Evolutionary conservation across 2,113 vertebrate genomes (phyloP), one percentile per base, ranked within the genome.

Genomic region (Scomber scombrus): DNA sequence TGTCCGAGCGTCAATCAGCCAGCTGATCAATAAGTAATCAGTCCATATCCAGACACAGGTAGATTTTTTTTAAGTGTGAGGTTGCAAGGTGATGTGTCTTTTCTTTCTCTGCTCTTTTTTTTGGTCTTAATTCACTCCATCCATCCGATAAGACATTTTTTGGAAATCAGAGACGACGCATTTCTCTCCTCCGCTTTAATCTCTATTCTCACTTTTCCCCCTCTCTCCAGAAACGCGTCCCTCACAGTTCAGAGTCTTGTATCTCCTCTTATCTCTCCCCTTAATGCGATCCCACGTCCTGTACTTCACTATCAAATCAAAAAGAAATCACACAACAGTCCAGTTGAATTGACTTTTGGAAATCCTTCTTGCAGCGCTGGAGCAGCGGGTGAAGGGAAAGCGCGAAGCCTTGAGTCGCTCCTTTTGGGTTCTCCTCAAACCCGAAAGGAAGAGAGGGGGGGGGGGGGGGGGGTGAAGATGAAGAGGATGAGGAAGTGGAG

Each of bases 301-400:
- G 43, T 29, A 4, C 54, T 62, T 61, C 23, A 50, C 3, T 61
- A 45, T 11, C 78, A 58, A 58, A 65, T 52, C 49, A 31, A 46
- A 50, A 18, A 55, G 64, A 52, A 56, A 43, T 12, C 11, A 12
- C 2, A 23, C 11, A n/a, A 11, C 12, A 78, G 52, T 87, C 82
- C 65, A 77, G 77, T 75, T 70, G 58, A 21, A 51, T 68, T 16
- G 62, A 80, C 79, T 87, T 86, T 77, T 29, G 29, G 31, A 55
- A 81, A 78, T 63, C 64, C 81, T 70, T 21, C 43, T 16, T 0
- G 75, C 50, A 31, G 71, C 58, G 54, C 55, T 2, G 16, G 26
- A 73, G 57, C 54, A 65, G 58, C 4, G 9, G 62, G 46, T 40
- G 18, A 16, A 72, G 49, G 64, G 23, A 12, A 16, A 23, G 51